A percentile compares a stretch with the other conserved stretches of the same genome.
Conservation (phyloP, 1,140 invertebrate species). For the Mercenaria mercenaria region DNA sequence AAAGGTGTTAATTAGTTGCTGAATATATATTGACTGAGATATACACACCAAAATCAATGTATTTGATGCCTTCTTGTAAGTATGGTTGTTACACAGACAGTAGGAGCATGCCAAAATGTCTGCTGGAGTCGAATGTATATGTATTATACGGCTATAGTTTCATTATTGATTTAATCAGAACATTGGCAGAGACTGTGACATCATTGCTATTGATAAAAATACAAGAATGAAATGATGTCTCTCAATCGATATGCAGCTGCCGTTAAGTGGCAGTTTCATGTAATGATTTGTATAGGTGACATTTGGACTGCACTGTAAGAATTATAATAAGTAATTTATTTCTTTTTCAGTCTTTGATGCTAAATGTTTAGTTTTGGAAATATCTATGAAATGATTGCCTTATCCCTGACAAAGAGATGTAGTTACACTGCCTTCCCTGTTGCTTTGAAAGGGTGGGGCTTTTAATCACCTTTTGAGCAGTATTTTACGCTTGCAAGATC, state of each 20-base stretch:
- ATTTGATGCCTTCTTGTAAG: neutral
- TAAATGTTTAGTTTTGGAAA: too few relatives aligned
- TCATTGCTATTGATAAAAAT: constrained; percentile 15
- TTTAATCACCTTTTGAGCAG: too few relatives aligned
- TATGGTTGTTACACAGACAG: neutral
- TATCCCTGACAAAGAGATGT: too few relatives aligned
- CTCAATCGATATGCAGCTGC: neutral
- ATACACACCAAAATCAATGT: neutral
- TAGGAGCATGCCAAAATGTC: constrained; percentile 3
- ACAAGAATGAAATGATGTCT: constrained; percentile 32
- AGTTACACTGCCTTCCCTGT: too few relatives aligned
- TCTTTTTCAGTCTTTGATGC: too few relatives aligned
- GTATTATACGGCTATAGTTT: constrained; percentile 4
- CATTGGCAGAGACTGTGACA: neutral
- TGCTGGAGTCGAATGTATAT: neutral
- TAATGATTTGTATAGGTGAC: neutral
- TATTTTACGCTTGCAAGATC: too few relatives aligned
- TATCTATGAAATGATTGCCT: too few relatives aligned
- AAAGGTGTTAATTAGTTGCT: too few relatives aligned
- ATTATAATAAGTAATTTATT: too few relatives aligned
- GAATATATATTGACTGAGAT: too few relatives aligned
- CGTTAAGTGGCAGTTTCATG: neutral
- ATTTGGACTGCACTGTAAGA: too few relatives aligned
- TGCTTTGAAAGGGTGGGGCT: too few relatives aligned
- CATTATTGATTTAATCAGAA: constrained; percentile 11